phyloP scores from a whole-genome alignment of 2,888 invertebrate genomes.

The Cephus runcator region DNA sequence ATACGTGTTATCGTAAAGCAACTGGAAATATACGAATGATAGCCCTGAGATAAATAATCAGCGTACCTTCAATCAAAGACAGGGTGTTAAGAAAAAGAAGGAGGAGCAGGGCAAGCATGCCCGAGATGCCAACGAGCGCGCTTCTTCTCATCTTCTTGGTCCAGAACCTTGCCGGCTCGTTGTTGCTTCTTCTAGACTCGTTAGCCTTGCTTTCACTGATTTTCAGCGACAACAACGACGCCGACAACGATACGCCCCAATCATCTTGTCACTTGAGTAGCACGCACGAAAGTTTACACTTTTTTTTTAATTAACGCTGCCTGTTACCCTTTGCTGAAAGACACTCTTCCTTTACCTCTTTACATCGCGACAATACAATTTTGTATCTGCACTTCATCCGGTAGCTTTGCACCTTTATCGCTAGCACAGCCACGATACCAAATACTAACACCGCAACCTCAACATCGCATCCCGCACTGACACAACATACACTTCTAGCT shows the following conservation, averaged over 20 bases:
- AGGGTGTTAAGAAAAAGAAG: constrained; percentile 50
- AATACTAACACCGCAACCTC: background rate
- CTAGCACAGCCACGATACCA: background rate
- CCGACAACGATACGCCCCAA: background rate
- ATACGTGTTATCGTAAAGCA: background rate
- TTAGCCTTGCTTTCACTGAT: background rate
- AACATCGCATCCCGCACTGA: background rate
- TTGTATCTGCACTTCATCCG: background rate
- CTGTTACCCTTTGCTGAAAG: background rate
- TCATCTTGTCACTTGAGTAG: background rate
- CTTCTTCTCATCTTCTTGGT: constrained; percentile 40
- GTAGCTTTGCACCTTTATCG: background rate
- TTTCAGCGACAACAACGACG: background rate
- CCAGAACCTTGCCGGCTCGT: background rate
- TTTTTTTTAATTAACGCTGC: background rate
- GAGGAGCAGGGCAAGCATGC: constrained; percentile 48
- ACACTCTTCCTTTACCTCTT: background rate
- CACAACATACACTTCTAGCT: background rate
- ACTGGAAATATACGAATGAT: background rate
- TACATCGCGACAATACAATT: background rate
- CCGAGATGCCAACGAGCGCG: constrained; percentile 43
- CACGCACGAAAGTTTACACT: background rate
- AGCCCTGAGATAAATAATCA: background rate
- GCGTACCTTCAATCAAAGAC: constrained; percentile 49
- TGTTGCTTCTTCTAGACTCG: background rate